phyloP scores from a whole-genome alignment of 2,888 invertebrate species.

The Andrena fulva region DNA sequence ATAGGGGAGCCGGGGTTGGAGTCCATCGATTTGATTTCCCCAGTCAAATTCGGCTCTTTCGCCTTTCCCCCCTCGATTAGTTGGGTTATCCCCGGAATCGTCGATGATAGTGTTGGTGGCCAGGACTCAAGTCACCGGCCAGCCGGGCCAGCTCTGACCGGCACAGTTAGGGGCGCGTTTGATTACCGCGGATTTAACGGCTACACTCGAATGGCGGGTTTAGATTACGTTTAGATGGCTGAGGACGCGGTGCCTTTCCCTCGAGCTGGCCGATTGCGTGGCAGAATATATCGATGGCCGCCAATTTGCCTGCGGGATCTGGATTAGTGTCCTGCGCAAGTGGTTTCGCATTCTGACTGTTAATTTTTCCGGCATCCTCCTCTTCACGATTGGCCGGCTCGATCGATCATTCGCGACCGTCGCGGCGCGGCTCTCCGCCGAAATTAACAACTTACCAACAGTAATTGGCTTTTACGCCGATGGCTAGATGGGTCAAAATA shows the following conservation, averaged over 20 bases:
- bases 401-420: slow-evolving; percentile 27
- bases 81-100: slow-evolving; percentile 45
- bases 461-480: slow-evolving; percentile 10
- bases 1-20: neutral
- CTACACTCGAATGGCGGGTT: slow-evolving; percentile 73
- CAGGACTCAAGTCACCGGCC: slow-evolving; percentile 65
- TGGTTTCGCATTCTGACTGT: slow-evolving; percentile 66
- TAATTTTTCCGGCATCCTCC: slow-evolving; percentile 56
- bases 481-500: slow-evolving; percentile 14
- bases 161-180: slow-evolving; percentile 68
- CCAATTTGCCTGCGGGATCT: slow-evolving; percentile 67
- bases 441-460: slow-evolving; percentile 32
- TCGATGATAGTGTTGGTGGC: slow-evolving; percentile 58
- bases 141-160: slow-evolving; percentile 47
- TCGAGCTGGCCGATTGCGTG: slow-evolving; percentile 48
- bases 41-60: slow-evolving; percentile 35
- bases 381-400: slow-evolving; percentile 7
- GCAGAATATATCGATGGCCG: slow-evolving; percentile 54
- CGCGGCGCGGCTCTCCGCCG: neutral
- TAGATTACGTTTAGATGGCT: slow-evolving; percentile 75
- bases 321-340: slow-evolving; percentile 67
- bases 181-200: slow-evolving; percentile 78
- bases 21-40: slow-evolving; percentile 59
- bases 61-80: slow-evolving; percentile 42
- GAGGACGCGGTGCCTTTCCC: slow-evolving; percentile 64